A percentile compares a stretch with the other conserved stretches of the same genome.
These are phyloP conservation scores for Ashinkailepas kermadecensis DNA, from an alignment of 2,888 invertebrate genomes.

Conservation along the genomic window DNA sequence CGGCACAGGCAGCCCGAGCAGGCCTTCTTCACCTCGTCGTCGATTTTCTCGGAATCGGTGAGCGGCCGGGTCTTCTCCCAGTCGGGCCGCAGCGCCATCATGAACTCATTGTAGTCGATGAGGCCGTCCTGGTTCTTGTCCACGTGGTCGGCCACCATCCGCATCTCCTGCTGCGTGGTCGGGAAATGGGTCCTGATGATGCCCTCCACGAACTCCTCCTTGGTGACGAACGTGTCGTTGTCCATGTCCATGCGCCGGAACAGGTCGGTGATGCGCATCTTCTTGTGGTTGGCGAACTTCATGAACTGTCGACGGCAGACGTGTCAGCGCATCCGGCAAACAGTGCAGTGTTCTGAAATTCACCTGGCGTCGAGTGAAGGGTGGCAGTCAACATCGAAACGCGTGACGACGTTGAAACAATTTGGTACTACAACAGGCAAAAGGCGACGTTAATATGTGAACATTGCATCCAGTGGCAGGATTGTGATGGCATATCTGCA, in stretches of 20 bases:
- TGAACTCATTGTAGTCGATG: conserved; percentile 99
- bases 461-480: too few relatives aligned
- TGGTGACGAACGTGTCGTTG: conserved; percentile 89
- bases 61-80: conserved; percentile 76
- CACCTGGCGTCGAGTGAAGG: too few relatives aligned
- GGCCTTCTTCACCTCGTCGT: conserved; percentile 93
- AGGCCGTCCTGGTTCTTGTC: conserved; percentile 90
- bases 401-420: too few relatives aligned
- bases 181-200: conserved; percentile 97
- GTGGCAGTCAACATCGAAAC: too few relatives aligned
- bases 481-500: too few relatives aligned
- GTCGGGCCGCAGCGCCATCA: conserved; percentile 89
- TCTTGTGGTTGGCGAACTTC: conserved; percentile 99
- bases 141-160: conserved; percentile 95
- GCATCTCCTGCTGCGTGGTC: conserved; percentile 95
- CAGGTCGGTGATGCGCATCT: conserved; percentile 92
- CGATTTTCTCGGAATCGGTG: conserved; percentile 88
- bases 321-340: too few relatives aligned
- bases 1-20: conserved; percentile 96
- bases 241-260: conserved; percentile 99
- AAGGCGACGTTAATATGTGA: too few relatives aligned
- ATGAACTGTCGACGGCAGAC: conserved; percentile 59
- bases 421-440: too few relatives aligned
- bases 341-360: too few relatives aligned
- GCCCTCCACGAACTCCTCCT: conserved; percentile 96